Conservation (phyloP, 2,113 vertebrate species). For the Cephalopholis sonnerati region DNA sequence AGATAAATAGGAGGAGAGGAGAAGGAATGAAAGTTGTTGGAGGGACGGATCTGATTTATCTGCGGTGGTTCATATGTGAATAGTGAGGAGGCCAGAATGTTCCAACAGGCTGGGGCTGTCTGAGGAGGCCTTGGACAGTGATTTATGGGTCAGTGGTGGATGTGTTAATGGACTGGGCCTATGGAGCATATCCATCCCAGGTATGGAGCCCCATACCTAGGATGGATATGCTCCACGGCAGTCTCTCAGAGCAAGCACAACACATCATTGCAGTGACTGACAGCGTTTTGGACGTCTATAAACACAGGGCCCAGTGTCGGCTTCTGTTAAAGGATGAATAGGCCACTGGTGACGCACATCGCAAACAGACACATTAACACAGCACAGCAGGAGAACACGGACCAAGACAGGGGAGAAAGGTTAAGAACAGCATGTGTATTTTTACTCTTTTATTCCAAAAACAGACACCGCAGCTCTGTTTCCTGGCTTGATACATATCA, state of each 20-base stretch:
- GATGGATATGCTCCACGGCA: conserved; percentile 52
- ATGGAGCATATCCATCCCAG: conserved; percentile 71
- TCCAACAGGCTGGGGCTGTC: conserved; percentile 61
- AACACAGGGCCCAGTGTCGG: conserved; percentile 60
- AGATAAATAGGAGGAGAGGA: conserved; percentile 31
- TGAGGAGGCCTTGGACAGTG: conserved; percentile 73
- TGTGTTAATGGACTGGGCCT: conserved; percentile 78
- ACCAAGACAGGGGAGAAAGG: conserved; percentile 38
- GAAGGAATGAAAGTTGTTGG: conserved; percentile 42
- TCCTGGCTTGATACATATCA: conserved; percentile 21
- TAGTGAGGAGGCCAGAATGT: conserved; percentile 40
- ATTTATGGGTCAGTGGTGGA: conserved; percentile 73
- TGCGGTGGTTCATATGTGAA: conserved; percentile 48
- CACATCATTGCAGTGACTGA: conserved; percentile 58
- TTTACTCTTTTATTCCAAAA: conserved; percentile 31
- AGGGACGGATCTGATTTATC: conserved; percentile 57
- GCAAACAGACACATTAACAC: conserved; percentile 43
- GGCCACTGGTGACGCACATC: conserved; percentile 41
- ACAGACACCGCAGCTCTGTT: conserved; percentile 14
- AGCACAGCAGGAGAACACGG: conserved; percentile 16
- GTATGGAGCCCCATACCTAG: conserved; percentile 49
- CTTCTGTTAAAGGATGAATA: conserved; percentile 55
- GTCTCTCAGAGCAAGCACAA: conserved; percentile 38
- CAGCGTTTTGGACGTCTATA: conserved; percentile 51
- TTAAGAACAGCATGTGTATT: conserved; percentile 45